Evolutionary conservation across 2,113 vertebrate species (phyloP).

Genomic region (Etheostoma cragini): DNA sequence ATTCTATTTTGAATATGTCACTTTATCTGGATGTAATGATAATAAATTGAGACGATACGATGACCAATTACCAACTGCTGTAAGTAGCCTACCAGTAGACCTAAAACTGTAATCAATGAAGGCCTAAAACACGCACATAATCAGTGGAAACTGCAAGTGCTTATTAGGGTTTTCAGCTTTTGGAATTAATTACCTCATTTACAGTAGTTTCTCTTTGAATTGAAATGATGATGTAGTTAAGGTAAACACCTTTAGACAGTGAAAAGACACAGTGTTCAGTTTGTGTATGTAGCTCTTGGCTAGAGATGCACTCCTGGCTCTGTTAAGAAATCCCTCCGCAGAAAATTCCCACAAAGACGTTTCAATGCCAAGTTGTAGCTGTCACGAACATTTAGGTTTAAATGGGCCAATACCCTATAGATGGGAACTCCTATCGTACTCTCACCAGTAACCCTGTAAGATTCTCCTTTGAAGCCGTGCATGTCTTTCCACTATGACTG

Average conservation of each 20-base stretch:
- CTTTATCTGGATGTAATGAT: constrained; percentile 24
- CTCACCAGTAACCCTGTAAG: background rate
- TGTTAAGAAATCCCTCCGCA: constrained; percentile 34
- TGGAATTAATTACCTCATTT: constrained; percentile 1
- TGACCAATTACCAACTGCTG: constrained; percentile 13
- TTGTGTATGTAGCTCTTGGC: constrained; percentile 44
- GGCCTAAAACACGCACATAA: background rate
- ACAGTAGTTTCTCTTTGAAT: background rate
- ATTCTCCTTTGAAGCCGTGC: background rate
- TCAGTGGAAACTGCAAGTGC: constrained; percentile 19
- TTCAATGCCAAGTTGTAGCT: constrained; percentile 33
- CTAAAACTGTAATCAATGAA: constrained; percentile 19
- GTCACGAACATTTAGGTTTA: constrained; percentile 31
- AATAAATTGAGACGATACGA: constrained; percentile 28
- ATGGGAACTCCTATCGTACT: constrained; percentile 10
- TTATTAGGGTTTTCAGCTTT: constrained; percentile 10
- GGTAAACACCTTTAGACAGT: constrained; percentile 5
- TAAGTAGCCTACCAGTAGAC: background rate
- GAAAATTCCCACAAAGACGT: constrained; percentile 32
- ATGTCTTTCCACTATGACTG: background rate
- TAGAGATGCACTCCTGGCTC: background rate
- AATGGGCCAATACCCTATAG: background rate
- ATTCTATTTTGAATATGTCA: constrained; percentile 10
- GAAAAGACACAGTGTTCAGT: constrained; percentile 28
- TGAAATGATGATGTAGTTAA: constrained; percentile 12